Percentiles rank a stretch among this genome's conserved stretches.
phyloP scores from a whole-genome alignment of 35 echinoderm and acorn worm genomes.

The Apostichopus californicus region DNA sequence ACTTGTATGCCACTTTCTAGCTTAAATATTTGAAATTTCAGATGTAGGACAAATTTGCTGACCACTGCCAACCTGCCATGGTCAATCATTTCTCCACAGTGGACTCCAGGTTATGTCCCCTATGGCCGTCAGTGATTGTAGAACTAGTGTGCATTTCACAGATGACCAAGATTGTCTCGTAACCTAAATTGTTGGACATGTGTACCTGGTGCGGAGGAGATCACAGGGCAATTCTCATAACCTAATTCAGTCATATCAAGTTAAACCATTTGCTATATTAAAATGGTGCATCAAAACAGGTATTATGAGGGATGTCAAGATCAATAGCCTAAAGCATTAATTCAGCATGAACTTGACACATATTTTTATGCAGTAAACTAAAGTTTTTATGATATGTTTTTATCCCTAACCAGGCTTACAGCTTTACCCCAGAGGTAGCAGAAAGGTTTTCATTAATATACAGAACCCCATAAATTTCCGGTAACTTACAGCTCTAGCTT shows the following conservation, averaged over 20 bases:
- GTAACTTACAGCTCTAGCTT: background rate
- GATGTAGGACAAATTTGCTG: background rate
- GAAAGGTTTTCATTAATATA: background rate
- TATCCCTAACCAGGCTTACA: background rate
- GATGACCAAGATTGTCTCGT: background rate
- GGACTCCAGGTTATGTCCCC: background rate
- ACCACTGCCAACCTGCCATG: background rate
- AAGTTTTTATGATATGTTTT: background rate
- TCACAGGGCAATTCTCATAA: background rate
- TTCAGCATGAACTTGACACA: background rate
- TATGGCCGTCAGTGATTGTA: background rate
- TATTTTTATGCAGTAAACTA: background rate
- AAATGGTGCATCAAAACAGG: background rate
- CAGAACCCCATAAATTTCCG: background rate
- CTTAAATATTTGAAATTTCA: background rate
- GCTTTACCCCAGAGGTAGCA: background rate
- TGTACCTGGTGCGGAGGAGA: background rate
- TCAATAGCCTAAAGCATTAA: background rate
- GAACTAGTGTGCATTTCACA: background rate
- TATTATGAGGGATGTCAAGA: background rate
- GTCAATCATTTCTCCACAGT: too few relatives aligned
- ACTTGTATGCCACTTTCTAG: too few relatives aligned
- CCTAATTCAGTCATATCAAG: background rate
- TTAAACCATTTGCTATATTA: background rate
- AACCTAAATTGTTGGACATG: background rate